Evolutionary conservation across 2,113 vertebrate genomes (phyloP), one percentile per base, ranked within the genome.

Genomic region (Leptosomus discolor): DNA sequence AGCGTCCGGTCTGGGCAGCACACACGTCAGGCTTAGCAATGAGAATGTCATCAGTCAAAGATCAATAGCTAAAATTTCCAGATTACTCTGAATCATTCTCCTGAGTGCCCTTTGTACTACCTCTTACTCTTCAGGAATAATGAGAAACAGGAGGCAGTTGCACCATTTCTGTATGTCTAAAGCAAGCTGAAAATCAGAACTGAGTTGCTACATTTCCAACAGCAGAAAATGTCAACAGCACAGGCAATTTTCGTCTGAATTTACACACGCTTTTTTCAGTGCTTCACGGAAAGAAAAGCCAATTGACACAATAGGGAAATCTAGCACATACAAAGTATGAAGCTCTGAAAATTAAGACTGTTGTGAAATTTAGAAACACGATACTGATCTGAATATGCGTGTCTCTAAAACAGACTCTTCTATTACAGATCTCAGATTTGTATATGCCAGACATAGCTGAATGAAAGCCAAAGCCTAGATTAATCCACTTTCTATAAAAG

Each of bases 391-490:
- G 92, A 88, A 88, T 85, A 68, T 86, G 45, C 60, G 41, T 56
- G 69, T 58, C 82, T 89, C 83, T 77, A 58, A 93, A 84, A 20
- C 46, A 91, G 76, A 29, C 51, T 88, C 76, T 78, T 74, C 70
- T 79, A 17, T 95, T 94, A 80, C 51, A 95, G 67, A 74, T 85
- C 82, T 78, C 64, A 88, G 83, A 91, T 73, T 88, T 73, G 68
- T 78, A 46, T 90, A 95, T 36, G 81, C 75, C 92, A 96, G 88
- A 94, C 69, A 69, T 29, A 81, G 89, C 88, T 92, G 90, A 94
- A 82, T 20, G 61, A 67, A 83, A 94, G 83, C 82, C 92, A 97
- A 94, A 97, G 53, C 68, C 60, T 65, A 70, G 57, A 90, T 84
- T 84, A 80, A 94, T 95, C 92, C 70, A 30, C 43, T 77, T 91